Base-by-base conservation (phyloP, 2,797 vertebrate genomes). In the Tapera naevia region DNA sequence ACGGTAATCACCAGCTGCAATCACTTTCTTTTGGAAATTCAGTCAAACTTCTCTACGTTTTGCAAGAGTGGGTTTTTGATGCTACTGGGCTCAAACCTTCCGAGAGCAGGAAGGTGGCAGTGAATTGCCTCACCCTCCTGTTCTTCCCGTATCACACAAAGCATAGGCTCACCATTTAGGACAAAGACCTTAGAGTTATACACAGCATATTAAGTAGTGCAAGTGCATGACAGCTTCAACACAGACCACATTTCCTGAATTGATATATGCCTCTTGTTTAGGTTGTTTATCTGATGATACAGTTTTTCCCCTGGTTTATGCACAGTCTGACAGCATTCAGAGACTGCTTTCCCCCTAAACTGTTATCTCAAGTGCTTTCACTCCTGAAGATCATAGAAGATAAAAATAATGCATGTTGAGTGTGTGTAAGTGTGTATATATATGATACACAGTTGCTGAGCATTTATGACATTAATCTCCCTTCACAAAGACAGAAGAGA, bases 381-480 rank as follows among this genome's bases (percentile, higher is more conserved):
- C 65, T 95, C 61, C 58, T 76, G 80, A 74, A 70, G 62, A 97
- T 89, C 92, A 93, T 1, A 60, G 76, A 78, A 95, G 82, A 97
- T 89, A 92, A 94, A 96, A 94, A 91, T 96, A 96, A 96, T 87
- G 90, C 81, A 83, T 81, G 70, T 86, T 76, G 84, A 95, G 78
- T 45, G 74, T 86, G 50, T 89, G 9, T 79, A 70, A 95, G 67
- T 91, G 76, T 95, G 24, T 79, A 15, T 90, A 39, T 74, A 61
- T 70, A 88, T 92, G 94, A 94, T 93, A 96, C 95, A 96, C 1
- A 88, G 92, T 90, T 89, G 89, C 88, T 69, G 84, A 95, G 89
- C 82, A 2, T 93, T 97, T 96, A 89, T 96, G 94, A 96, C 94
- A 96, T 96, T 95, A 97, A 96, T 97, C 92, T 97, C 97, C 88